Base-by-base conservation (phyloP, 2,797 vertebrate genomes). In the Champsocephalus gunnari region DNA sequence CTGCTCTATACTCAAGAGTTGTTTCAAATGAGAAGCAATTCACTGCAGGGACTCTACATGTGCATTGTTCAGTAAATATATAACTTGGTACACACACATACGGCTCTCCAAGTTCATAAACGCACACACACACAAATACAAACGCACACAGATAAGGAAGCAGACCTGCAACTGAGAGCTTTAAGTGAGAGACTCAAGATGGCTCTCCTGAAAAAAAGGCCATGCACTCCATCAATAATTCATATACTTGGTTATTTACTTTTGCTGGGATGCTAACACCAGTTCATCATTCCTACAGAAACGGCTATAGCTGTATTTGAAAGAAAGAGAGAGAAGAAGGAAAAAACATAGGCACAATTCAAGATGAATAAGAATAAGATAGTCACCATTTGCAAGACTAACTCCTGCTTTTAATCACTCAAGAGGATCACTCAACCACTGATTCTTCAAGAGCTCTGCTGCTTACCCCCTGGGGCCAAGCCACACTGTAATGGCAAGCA, bases 211-310 rank as follows among this genome's bases (percentile, higher is more conserved):
- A 82, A 81, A 79, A 80, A 83, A 77, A 62, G 79, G 86, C 84
- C 80, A 67, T 71, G 53, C 69, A 79, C 77, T 62, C 49, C 75
- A 91, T 93, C 79, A 92, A 92, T 93, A 93, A 93, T 93, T 89
- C 90, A 93, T 91, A 61, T 72, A 47, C 67, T 77, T 77, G 71
- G 89, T 90, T 93, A 92, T 92, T 92, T 93, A 89, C 87, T 87
- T 88, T 83, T 71, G 66, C 84, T 61, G 13, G 47, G 66, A 73
- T 77, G 70, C 73, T 81, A 83, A 83, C 65, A 81, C 78, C 80
- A 87, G 81, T 88, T 91, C 77, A 87, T 85, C 71, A 56, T 79
- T 87, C 58, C 85, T 54, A 63, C 66, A 87, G 81, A 87, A 88
- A 89, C 57, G 63, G 43, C 66, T 61, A 47, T 9, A 61, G 21